phyloP scores from a whole-genome alignment of 2,113 vertebrate species.

The Notarius quadriscutis region DNA sequence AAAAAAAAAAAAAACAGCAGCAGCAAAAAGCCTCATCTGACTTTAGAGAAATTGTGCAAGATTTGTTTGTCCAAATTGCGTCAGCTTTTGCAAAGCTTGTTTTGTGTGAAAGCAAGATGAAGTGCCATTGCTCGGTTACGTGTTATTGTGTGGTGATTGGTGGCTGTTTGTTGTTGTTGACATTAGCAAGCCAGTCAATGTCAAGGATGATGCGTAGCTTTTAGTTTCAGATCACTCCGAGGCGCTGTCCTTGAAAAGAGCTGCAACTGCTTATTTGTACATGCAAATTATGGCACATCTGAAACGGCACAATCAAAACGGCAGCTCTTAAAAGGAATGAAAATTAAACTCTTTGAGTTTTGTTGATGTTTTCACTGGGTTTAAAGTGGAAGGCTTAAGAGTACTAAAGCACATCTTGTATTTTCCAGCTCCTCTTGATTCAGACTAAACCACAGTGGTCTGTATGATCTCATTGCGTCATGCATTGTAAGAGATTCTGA shows the following conservation, averaged over 20 bases:
- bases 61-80: constrained; percentile 13
- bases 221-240: constrained; percentile 7
- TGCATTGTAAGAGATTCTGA: not conserved
- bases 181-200: constrained; percentile 33
- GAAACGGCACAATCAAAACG: constrained; percentile 34
- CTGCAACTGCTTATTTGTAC: constrained; percentile 31
- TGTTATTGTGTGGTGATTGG: constrained; percentile 23
- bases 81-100: not conserved
- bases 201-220: constrained; percentile 23
- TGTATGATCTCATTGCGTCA: not conserved
- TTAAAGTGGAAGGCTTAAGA: not conserved
- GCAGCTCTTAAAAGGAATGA: constrained; percentile 23
- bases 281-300: constrained; percentile 27
- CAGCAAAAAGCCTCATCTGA: too few species aligned
- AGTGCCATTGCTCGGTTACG: constrained; percentile 10
- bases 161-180: constrained; percentile 41
- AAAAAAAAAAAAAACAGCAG: not conserved
- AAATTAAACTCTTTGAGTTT: constrained; percentile 22
- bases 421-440: not conserved
- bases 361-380: not conserved
- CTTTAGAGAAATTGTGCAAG: not conserved
- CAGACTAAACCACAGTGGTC: not conserved
- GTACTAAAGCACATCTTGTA: not conserved
- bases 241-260: constrained; percentile 23
- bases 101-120: constrained; percentile 20